Evolutionary conservation across 2,888 invertebrate species (phyloP).

Genomic region (Incurvaria masculella): DNA sequence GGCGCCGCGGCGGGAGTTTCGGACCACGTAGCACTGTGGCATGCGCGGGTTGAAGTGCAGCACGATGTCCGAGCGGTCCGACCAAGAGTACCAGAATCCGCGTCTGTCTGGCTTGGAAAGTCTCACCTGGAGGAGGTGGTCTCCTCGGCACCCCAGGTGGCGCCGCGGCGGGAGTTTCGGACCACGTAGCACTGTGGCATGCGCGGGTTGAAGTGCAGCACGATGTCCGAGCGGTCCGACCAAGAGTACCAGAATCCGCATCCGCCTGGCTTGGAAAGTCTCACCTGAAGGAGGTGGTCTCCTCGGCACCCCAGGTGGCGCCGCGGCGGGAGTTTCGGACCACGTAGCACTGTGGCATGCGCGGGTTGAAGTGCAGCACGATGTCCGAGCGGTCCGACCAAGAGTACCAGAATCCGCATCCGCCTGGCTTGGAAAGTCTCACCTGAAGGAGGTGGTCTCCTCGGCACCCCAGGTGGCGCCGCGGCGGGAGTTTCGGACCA

Average conservation of each 20-base stretch:
- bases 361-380: constrained; percentile 81
- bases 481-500: constrained; percentile 71
- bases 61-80: constrained; percentile 48
- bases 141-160: constrained; percentile 75
- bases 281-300: constrained; percentile 62
- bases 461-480: constrained; percentile 72
- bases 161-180: constrained; percentile 64
- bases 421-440: too few species aligned
- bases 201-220: constrained; percentile 79
- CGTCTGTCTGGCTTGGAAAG: constrained; percentile 22
- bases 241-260: constrained; percentile 42
- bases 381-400: constrained; percentile 51
- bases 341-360: constrained; percentile 72
- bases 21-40: constrained; percentile 62
- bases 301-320: constrained; percentile 73
- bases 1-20: constrained; percentile 49
- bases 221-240: constrained; percentile 53
- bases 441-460: constrained; percentile 63
- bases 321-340: constrained; percentile 71
- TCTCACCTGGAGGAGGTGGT: constrained; percentile 54
- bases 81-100: constrained; percentile 23
- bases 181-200: constrained; percentile 75
- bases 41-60: constrained; percentile 69
- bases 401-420: too few species aligned
- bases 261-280: too few species aligned